A percentile compares a stretch with the other conserved stretches of the same genome.
Conservation (phyloP, 2,888 invertebrate species). For the Zonitis immaculata region DNA sequence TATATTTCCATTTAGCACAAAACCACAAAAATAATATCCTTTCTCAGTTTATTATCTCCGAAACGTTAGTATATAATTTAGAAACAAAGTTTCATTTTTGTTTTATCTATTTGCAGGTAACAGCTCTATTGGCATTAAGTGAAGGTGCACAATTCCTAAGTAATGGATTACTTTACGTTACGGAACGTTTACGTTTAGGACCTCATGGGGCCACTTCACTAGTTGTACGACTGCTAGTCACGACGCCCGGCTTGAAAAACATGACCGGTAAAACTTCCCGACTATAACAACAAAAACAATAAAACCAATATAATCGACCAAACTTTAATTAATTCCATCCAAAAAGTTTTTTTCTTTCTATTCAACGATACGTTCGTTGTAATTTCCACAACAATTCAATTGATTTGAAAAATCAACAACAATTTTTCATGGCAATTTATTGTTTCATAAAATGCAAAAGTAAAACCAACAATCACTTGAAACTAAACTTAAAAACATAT, state of each 20-base stretch:
- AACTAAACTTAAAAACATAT: no score
- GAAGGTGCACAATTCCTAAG: constrained; percentile 64
- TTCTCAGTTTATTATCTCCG: no score
- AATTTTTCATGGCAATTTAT: neutral
- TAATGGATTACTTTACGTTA: constrained; percentile 61
- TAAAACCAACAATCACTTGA: no score
- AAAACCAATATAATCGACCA: neutral
- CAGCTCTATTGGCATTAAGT: constrained; percentile 59
- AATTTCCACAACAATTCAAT: neutral
- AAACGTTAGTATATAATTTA: no score
- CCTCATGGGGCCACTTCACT: constrained; percentile 63
- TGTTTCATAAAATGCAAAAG: no score
- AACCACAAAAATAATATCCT: no score
- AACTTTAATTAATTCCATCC: neutral
- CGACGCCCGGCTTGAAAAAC: constrained; percentile 61
- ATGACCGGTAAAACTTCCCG: constrained; percentile 54
- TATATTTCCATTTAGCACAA: no score
- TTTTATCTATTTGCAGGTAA: constrained; percentile 52
- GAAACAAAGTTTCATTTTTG: no score
- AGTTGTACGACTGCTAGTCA: constrained; percentile 59
- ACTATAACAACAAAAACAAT: neutral
- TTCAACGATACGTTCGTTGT: no score
- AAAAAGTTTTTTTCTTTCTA: neutral
- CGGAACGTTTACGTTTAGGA: constrained; percentile 59
- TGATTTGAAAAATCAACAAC: no score